Evolutionary conservation across 2,113 vertebrate species (phyloP).

Genomic region (Pyxicephalus adspersus): DNA sequence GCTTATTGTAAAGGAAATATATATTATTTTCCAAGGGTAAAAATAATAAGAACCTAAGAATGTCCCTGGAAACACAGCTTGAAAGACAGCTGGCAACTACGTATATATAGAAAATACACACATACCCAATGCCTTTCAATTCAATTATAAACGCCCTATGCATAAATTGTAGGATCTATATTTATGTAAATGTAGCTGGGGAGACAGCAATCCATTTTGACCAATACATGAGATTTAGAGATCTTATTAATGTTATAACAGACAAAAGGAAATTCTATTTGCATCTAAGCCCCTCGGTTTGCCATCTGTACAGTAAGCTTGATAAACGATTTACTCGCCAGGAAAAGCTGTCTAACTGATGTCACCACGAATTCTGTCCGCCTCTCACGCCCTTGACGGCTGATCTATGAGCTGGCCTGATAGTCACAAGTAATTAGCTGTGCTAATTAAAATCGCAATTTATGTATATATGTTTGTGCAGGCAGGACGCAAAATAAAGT

Average conservation of each 20-base stretch:
- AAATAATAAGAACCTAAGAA: too few relatives aligned
- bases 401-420: constrained; percentile 44
- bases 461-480: constrained; percentile 54
- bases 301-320: constrained; percentile 76
- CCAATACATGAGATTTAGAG: constrained; percentile 12
- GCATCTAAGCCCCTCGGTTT: constrained; percentile 60
- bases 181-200: neutral
- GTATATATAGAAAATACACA: too few relatives aligned
- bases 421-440: constrained; percentile 56
- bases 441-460: constrained; percentile 56
- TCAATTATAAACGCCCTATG: too few relatives aligned
- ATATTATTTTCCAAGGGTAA: too few relatives aligned
- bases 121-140: too few relatives aligned
- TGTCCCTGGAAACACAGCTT: too few relatives aligned
- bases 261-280: constrained; percentile 66
- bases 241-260: constrained; percentile 62
- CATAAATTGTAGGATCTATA: neutral
- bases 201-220: neutral
- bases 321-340: constrained; percentile 68
- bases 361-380: constrained; percentile 30
- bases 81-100: too few relatives aligned
- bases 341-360: constrained; percentile 47
- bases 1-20: too few relatives aligned
- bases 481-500: constrained; percentile 34
- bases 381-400: constrained; percentile 47